Evolutionary conservation across 1,140 invertebrate genomes (phyloP), one percentile per base, ranked within the genome.

Genomic region (Linepithema humile): DNA sequence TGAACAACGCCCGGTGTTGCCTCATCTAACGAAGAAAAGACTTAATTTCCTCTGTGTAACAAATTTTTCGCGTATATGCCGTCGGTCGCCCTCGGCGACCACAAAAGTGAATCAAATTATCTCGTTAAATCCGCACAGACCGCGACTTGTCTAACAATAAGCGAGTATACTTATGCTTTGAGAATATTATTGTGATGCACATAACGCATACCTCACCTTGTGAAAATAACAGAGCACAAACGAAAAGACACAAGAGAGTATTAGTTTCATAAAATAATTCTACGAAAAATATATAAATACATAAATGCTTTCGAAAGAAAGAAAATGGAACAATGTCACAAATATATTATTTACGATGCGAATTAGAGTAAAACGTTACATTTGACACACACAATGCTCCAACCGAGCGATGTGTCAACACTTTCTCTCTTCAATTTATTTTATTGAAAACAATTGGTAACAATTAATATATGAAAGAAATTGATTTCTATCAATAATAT

Each of bases 51-150:
- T 23, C 20, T 35, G 9, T 17, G 29, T 29, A 32, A 60, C 29
- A 15, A 64, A 50, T 65, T 64, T 48, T 77, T 65, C 43, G 40
- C 59, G 29, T 20, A 48, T 55, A 60, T 60, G 23, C 23, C 4
- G 26, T 62, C 38, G 29, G 40, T 48, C 29, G 29, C 40, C 4
- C 43, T 53, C 45, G 29, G 23, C 73, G 12, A 45, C n/a, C 59
- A 9, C 12, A 65, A 65, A 32, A 29, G 40, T 50, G 32, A 0
- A 62, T 62, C 57, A 29, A 77, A 29, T 77, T 77, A 77, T 65
- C 45, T 77, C 60, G 32, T 77, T 65, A 64, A 50, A 20, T 59
- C 10, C 3, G n/a, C 12, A 6, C n/a, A n/a, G 15, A 32, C 6
- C 17, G 17, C 26, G n/a, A 43, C 32, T 77, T 29, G 40, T 20